Base-by-base conservation (phyloP, 2,888 invertebrate species). In the Lysandra bellargus region DNA sequence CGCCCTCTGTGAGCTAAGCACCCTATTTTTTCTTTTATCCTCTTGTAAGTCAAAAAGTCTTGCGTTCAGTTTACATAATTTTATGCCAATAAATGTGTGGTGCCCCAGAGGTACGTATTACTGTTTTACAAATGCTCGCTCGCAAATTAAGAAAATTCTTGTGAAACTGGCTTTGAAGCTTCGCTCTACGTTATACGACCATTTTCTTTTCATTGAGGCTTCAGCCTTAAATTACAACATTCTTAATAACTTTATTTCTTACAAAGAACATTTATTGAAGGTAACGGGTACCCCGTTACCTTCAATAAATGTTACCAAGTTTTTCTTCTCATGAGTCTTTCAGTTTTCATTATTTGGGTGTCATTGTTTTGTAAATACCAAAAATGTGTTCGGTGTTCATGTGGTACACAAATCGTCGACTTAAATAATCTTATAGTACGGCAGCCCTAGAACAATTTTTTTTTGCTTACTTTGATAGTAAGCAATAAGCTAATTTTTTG, bases 21-120 rank as follows among this genome's bases (percentile, higher is more conserved):
- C 89, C 89, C 88, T 89, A 90, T 89, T 90, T 90, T 89, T 89
- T 87, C 89, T 90, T 90, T 88, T 87, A 85, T 86, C 87, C 87
- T 85, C 87, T 90, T 89, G 88, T 90, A 89, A 90, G 88, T 82
- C 73, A 84, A 83, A 78, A 78, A 75, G 75, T 23, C 69, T 78
- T 74, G 57, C 69, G 37, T 40, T 60, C 78, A 74, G 44, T 79
- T 40, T 76, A 44, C n/a, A 3, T 78, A 74, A 44, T 53, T 73
- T 72, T 75, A 33, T 44, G 37, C 69, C 37, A 17, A 69, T 69
- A 33, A 69, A 69, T 37, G 33, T 69, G 14, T 69, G 69, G 69
- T 37, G 69, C 33, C 14, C 33, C 33, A 69, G 30, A 64, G 30
- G 30, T 33, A 69, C 12, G 14, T 37, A 69, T 12, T 61, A 60